Evolutionary conservation across 2,888 invertebrate species (phyloP).

Genomic region (Leucoptera coffeella): DNA sequence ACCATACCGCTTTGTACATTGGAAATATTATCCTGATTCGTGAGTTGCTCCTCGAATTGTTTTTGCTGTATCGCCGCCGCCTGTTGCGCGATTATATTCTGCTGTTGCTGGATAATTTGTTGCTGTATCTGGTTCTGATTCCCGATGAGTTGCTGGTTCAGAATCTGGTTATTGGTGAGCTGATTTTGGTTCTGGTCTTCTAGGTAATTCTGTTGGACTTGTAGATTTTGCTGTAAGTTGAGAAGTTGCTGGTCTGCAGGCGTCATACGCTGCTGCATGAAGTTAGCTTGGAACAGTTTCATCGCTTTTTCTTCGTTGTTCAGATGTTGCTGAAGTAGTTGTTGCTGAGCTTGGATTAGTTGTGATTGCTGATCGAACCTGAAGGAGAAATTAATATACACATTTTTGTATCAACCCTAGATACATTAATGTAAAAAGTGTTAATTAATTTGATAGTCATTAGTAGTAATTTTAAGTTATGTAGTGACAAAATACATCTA

Average conservation of each 20-base stretch:
- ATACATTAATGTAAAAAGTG: no score
- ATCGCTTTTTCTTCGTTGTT: slow-evolving; percentile 45
- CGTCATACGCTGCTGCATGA: slow-evolving; percentile 43
- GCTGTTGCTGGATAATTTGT: slow-evolving; percentile 43
- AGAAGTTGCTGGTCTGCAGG: slow-evolving; percentile 39
- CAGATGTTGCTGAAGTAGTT: slow-evolving; percentile 42
- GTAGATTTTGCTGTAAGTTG: slow-evolving; percentile 37
- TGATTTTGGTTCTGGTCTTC: slow-evolving; percentile 28
- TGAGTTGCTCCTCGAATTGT: slow-evolving; percentile 31
- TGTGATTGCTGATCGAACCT: slow-evolving; percentile 41
- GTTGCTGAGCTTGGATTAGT: slow-evolving; percentile 37
- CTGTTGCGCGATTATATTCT: slow-evolving; percentile 38
- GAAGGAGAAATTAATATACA: slow-evolving; percentile 1
- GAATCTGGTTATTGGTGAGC: slow-evolving; percentile 26
- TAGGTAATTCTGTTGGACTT: slow-evolving; percentile 18
- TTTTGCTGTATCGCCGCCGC: slow-evolving; percentile 43
- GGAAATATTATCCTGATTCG: slow-evolving; percentile 25
- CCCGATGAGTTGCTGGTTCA: slow-evolving; percentile 24
- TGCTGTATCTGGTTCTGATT: slow-evolving; percentile 49
- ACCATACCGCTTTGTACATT: slow-evolving; percentile 27
- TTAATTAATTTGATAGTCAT: no score
- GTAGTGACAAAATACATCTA: no score
- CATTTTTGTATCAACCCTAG: no score
- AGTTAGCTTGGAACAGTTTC: slow-evolving; percentile 54
- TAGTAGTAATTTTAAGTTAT: no score